A percentile compares a stretch with the other conserved stretches of the same genome.
phyloP scores from a whole-genome alignment of 1,140 invertebrate species.

The Lepidurus apus region DNA sequence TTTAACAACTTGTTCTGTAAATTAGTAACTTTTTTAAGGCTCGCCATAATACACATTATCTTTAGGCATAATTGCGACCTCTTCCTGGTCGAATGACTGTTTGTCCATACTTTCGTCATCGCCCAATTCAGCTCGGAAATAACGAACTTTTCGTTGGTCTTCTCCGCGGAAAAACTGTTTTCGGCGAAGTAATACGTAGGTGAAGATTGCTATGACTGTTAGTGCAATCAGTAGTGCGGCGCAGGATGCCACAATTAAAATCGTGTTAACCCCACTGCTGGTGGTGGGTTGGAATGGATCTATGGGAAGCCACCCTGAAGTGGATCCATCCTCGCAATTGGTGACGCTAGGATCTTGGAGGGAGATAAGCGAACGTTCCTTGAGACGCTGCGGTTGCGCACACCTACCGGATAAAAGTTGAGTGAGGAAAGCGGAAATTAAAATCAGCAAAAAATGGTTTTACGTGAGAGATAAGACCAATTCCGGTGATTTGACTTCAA shows the following conservation, averaged over 20 bases:
- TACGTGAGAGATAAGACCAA: constrained; percentile 35
- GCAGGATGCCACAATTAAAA: not conserved
- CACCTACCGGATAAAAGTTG: not conserved
- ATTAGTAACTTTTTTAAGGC: not conserved
- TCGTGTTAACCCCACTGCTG: not conserved
- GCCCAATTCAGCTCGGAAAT: not conserved
- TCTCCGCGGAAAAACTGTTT: not conserved
- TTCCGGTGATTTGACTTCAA: constrained; percentile 34
- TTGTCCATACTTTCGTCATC: not conserved
- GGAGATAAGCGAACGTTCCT: not conserved
- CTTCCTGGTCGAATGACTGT: not conserved
- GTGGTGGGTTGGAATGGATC: not conserved
- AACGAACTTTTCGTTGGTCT: not conserved
- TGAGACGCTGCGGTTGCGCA: not conserved
- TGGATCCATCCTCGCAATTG: not conserved
- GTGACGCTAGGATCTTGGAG: not conserved
- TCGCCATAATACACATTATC: not conserved
- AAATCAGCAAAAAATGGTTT: not conserved
- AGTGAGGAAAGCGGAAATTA: not conserved
- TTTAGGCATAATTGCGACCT: not conserved
- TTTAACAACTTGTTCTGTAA: not conserved
- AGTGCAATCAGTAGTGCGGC: not conserved
- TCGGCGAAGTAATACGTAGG: not conserved
- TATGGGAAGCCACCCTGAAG: not conserved
- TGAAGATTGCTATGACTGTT: not conserved